Evolutionary conservation across 2,888 invertebrate genomes (phyloP), one percentile per base, ranked within the genome.

Genomic region (Shargacucullia verbasci): DNA sequence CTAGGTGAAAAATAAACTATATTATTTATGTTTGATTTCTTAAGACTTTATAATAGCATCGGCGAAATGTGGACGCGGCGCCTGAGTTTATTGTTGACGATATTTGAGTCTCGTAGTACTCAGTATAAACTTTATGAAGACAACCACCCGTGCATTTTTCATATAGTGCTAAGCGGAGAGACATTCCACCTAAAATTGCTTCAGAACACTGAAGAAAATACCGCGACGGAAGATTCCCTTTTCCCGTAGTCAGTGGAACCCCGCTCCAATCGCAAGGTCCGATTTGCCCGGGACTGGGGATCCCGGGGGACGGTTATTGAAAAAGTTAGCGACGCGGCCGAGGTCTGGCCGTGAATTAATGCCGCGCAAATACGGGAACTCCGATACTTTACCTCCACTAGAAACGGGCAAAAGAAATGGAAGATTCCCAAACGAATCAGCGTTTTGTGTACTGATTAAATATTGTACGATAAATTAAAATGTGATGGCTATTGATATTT

Each of bases 261-360:
- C 45, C 70, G 53, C 75, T 60, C 31, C 61, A 45, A 58, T 54
- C 58, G 73, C 49, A 63, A 77, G 70, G 64, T 70, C 77, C 75
- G 70, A 68, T 67, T 69, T 70, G 43, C 75, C 75, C 73, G 75
- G 73, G 73, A 60, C 70, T 53, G 62, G 4, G 59, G 59, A 55
- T 29, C 73, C 71, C 69, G 35, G 79, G 76, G 73, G 76, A 82
- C 74, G 76, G 80, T 85, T 87, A 87, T 87, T 86, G 83, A 86
- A 86, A 86, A 87, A 87, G 84, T 87, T 79, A 65, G 74, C 54
- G 61, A 69, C 71, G 67, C 59, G 54, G 65, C 72, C 67, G 73
- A 70, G 52, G 71, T 40, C 73, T 75, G 78, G 72, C 75, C 78
- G 57, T 73, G 84, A 85, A 86, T 86, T 83, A 86, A 87, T 85